Conservation (phyloP, 2,113 vertebrate genomes). For the Microtus oregoni region DNA sequence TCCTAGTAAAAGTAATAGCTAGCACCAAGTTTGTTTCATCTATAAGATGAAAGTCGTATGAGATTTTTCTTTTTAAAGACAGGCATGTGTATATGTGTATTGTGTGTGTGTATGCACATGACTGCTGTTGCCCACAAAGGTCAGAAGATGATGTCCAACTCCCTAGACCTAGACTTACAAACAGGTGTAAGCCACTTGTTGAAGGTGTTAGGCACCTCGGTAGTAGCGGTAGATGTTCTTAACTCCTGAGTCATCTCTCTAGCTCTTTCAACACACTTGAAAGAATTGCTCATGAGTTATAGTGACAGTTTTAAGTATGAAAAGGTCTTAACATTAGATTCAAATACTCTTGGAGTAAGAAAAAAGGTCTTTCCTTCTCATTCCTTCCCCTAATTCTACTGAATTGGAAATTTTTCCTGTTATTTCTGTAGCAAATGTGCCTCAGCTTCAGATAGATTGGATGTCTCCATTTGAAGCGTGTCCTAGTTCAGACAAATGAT, state of each 20-base stretch:
- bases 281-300: conserved; percentile 4
- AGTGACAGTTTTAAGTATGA: neutral
- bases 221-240: neutral
- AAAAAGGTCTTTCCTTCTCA: neutral
- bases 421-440: conserved; percentile 4
- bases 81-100: neutral
- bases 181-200: neutral
- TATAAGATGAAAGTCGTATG: conserved; percentile 39
- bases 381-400: neutral
- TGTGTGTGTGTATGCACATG: neutral
- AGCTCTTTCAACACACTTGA: neutral
- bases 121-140: neutral
- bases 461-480: neutral
- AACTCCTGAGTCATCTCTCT: neutral
- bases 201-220: neutral
- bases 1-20: neutral
- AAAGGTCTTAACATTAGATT: conserved; percentile 17
- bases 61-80: neutral
- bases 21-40: neutral
- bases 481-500: neutral
- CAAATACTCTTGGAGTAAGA: neutral
- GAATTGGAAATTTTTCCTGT: neutral
- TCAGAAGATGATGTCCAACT: neutral
- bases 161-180: neutral
- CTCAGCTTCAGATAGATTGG: neutral